A percentile compares a stretch with the other conserved stretches of the same genome.
Evolutionary conservation across 1,140 invertebrate species (phyloP).

Genomic region (Danaus plexippus): DNA sequence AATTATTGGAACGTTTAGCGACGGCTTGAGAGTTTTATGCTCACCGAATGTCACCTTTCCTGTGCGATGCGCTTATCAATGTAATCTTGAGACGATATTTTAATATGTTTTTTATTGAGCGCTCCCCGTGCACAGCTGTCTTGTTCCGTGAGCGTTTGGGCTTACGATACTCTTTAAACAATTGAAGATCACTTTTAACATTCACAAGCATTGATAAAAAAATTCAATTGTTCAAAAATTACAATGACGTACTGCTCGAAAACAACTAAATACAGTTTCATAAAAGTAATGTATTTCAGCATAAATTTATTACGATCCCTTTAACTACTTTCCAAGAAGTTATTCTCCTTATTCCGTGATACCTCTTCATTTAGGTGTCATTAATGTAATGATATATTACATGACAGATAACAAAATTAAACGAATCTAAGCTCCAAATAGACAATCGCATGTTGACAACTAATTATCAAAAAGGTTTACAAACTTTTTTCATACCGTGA

Average conservation of each 20-base stretch:
- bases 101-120: slow-evolving; percentile 50
- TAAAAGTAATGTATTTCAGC: too few species aligned
- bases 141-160: slow-evolving; percentile 15
- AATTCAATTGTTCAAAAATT: too few species aligned
- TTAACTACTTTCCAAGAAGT: slow-evolving; percentile 27
- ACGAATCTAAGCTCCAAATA: slow-evolving; percentile 46
- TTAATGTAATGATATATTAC: slow-evolving; percentile 67
- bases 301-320: slow-evolving; percentile 27
- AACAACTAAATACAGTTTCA: too few species aligned
- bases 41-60: slow-evolving; percentile 66
- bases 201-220: too few species aligned
- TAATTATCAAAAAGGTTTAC: slow-evolving; percentile 64
- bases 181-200: background rate
- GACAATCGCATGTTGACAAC: slow-evolving; percentile 68
- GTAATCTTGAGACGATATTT: slow-evolving; percentile 48
- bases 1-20: slow-evolving; percentile 63
- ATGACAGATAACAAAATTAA: slow-evolving; percentile 61
- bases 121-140: slow-evolving; percentile 40
- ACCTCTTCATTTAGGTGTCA: slow-evolving; percentile 57
- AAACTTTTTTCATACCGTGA: slow-evolving; percentile 64
- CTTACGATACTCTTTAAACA: slow-evolving; percentile 12
- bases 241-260: too few species aligned
- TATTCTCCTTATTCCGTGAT: slow-evolving; percentile 42
- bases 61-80: slow-evolving; percentile 52
- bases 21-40: slow-evolving; percentile 48